Evolutionary conservation across 2,888 invertebrate genomes (phyloP).

Genomic region (Scaptomyza flava): DNA sequence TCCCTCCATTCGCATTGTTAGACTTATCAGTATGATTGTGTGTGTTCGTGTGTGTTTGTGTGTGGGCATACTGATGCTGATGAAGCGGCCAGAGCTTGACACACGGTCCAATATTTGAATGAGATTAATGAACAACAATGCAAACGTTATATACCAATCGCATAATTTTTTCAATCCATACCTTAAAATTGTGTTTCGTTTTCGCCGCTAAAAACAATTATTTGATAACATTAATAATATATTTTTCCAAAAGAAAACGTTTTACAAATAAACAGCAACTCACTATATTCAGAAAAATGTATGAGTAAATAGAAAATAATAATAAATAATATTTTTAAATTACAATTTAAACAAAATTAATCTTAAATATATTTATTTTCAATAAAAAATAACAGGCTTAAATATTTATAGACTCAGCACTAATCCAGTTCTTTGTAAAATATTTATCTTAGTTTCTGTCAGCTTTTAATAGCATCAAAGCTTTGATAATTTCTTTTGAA

Average conservation of each 20-base stretch:
- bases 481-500: conserved; percentile 5
- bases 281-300: background rate
- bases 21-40: conserved; percentile 55
- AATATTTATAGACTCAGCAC: background rate
- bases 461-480: background rate
- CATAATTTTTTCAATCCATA: conserved; percentile 12
- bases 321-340: too few species aligned
- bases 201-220: background rate
- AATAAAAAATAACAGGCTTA: background rate
- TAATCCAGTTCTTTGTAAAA: background rate
- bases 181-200: background rate
- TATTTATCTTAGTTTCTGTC: background rate
- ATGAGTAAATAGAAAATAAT: background rate
- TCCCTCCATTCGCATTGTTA: conserved; percentile 54
- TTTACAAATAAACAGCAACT: too few species aligned
- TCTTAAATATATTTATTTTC: background rate
- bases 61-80: conserved; percentile 34
- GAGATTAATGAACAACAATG: conserved; percentile 64
- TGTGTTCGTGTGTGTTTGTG: background rate
- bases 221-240: background rate
- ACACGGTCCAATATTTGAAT: conserved; percentile 62
- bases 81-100: conserved; percentile 44
- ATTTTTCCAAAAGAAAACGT: background rate
- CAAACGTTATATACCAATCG: conserved; percentile 40
- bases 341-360: background rate